Evolutionary conservation across 2,888 invertebrate species (phyloP), one percentile per base, ranked within the genome.

Genomic region (Drosophila putrida): DNA sequence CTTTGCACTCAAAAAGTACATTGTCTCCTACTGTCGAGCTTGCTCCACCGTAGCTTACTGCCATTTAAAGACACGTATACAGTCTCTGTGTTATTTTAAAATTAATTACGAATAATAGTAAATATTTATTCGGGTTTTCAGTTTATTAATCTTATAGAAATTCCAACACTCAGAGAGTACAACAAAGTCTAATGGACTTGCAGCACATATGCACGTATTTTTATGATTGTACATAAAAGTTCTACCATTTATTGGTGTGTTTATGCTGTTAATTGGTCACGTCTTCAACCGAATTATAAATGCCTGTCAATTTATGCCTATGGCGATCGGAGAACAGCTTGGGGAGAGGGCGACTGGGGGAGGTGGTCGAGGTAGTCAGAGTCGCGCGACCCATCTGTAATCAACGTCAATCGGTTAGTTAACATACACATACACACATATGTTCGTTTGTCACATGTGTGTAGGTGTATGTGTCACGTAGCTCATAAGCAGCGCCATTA

Each of bases 331-430:
- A 33, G 35, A 49, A 41, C 46, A 27, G 15, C 9, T 8, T 0
- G 8, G 6, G 35, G 15, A 13, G 50, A 1, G 27, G 43, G 11
- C 4, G 20, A 41, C 5, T 5, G 41, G 46, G 20, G 49, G 58
- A 31, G 39, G 35, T 59, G 55, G 58, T 54, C 38, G 57, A 67
- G 72, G 71, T 76, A 88, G 86, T 57, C 78, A 78, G 83, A 80
- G 86, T 88, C 88, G 82, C 88, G 80, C 82, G 80, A 82, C 82
- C 65, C 79, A 78, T 67, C 80, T 74, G 57, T 69, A 76, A 80
- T 66, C 76, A 68, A 79, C 77, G 67, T 80, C 87, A 87, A 82
- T 82, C 84, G 87, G 80, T 81, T 81, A 82, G 84, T 84, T 81
- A 63, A 62, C 78, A 70, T 57, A 57, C 33, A 25, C 11, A 27